Evolutionary conservation across 2,888 invertebrate genomes (phyloP), one percentile per base, ranked within the genome.

Genomic region (Pelosia muscerda): DNA sequence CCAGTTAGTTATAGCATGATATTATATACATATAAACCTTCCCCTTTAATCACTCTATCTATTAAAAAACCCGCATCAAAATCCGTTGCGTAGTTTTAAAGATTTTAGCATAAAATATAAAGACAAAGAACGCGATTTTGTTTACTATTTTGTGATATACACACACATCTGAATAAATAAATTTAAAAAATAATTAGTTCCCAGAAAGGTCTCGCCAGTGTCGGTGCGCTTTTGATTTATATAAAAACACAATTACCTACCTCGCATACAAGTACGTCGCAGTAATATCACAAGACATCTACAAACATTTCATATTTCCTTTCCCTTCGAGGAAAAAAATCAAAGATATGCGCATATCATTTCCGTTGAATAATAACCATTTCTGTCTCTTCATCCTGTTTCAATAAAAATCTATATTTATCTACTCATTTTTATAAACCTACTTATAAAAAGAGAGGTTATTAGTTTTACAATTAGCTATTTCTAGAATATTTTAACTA

Each of bases 331-430:
- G 49, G n/a, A 53, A 70, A 65, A 61, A 38, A 63, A 66, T 25
- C 38, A 56, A 63, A 63, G 62, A 66, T 69, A 70, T 70, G 69
- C 69, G 63, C 69, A 66, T 66, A 70, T 63, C 26, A 66, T 70
- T 62, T 66, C 66, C 66, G 55, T 55, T 66, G 60, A 70, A 62
- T 70, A 70, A 66, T 70, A 70, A 70, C 42, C 34, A 28, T 63
- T 38, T 26, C 54, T 66, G 38, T 23, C 53, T 64, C 63, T 63
- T 59, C 59, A 49, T 66, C 49, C 63, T 63, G 31, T 63, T 55
- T 55, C 28, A 57, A 64, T 54, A 57, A 62, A 58, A 60, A 63
- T 10, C 4, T 54, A 19, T 8, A 34, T 38, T 38, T 34, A n/a
- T 65, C 2, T 57, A 9, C 8, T 1, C 13, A 31, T 42, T 60